These are phyloP conservation scores for Microcebus ravelobensis DNA, from an alignment of 2,113 vertebrate genomes.

Conservation along the genomic window DNA sequence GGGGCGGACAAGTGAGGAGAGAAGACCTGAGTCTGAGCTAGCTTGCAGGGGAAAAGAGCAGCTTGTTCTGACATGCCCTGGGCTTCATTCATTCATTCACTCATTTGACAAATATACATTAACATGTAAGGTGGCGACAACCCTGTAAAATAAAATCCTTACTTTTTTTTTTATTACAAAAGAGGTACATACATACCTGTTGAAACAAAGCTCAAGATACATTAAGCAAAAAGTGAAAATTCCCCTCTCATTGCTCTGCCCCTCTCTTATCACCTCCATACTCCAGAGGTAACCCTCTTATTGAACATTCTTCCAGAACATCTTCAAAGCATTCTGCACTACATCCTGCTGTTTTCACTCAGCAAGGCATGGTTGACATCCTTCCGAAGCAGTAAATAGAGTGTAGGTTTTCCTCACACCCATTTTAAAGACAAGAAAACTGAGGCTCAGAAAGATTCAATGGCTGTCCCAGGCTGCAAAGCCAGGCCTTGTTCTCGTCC, in stretches of 20 bases:
- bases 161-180: background rate
- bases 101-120: background rate
- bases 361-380: background rate
- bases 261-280: too few relatives aligned
- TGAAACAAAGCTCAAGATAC: constrained; percentile 25
- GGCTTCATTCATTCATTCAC: background rate
- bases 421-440: constrained; percentile 40
- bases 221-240: background rate
- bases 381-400: background rate
- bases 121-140: background rate
- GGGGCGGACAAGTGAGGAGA: background rate
- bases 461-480: background rate
- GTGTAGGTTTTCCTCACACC: background rate
- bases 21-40: background rate
- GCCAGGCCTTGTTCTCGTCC: background rate
- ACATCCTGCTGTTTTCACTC: background rate
- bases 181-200: background rate
- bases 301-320: background rate
- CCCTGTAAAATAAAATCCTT: background rate
- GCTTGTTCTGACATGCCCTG: background rate
- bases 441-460: background rate
- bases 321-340: background rate
- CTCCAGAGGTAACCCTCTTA: background rate
- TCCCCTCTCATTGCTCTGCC: background rate
- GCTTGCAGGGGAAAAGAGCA: background rate